Base-by-base conservation (phyloP, 2,888 invertebrate species). In the Corythucha ciliata region DNA sequence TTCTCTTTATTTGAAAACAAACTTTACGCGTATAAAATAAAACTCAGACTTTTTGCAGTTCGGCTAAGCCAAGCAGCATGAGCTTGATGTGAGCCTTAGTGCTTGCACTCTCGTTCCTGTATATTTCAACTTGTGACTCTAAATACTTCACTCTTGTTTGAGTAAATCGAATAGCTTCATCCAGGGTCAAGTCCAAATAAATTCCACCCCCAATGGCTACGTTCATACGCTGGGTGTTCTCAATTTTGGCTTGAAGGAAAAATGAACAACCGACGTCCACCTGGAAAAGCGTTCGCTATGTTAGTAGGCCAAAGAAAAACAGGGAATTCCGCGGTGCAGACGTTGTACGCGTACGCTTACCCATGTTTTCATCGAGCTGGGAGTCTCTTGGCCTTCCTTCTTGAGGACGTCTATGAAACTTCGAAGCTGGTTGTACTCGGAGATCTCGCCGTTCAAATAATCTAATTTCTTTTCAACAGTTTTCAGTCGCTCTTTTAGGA, bases 231-330 rank as follows among this genome's bases (percentile, higher is more conserved):
- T 79, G 76, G 1, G 79, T 71, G 64, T 84, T 79, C 45, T 73
- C 69, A 46, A 88, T 78, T 48, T 78, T 70, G 0, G 86, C 86
- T 66, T 88, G 81, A 65, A 85, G 79, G 62, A 84, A 90, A 59
- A 88, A 82, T 66, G 83, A 84, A 60, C 83, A 81, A n/a, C 90
- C 90, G 25, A 91, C 69, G 65, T 90, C 84, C 22, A 90, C 75
- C 69, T 81, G 75, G 2, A 21, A 37, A 12, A 20, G 36, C 12
- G 16, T 12, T 45, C 3, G 7, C 1, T 12, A 10, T n/a, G n/a
- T n/a, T n/a, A n/a, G n/a, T n/a, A n/a, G n/a, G n/a, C n/a, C n/a
- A n/a, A n/a, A n/a, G n/a, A n/a, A n/a, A n/a, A n/a, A n/a, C n/a
- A n/a, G n/a, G n/a, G n/a, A n/a, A n/a, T n/a, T n/a, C n/a, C n/a